phyloP scores from a whole-genome alignment of 2,888 invertebrate genomes.

The Ametastegia equiseti region DNA sequence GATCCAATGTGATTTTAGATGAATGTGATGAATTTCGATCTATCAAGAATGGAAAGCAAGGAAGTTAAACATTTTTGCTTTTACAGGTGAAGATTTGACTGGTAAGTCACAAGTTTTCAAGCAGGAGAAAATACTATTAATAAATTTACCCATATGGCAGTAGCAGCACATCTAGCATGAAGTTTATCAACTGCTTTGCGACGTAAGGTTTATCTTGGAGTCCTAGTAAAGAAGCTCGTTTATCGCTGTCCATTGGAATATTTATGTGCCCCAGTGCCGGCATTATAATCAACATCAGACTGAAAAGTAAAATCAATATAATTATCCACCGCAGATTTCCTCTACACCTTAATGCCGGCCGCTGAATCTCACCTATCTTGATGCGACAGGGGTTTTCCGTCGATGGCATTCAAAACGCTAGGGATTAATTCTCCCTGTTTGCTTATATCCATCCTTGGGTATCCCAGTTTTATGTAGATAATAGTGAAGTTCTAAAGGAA shows the following conservation, averaged over 20 bases:
- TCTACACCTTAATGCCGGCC: not conserved
- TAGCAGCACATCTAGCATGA: slow-evolving; percentile 89
- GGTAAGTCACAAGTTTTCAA: not conserved
- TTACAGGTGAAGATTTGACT: not conserved
- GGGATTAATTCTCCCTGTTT: slow-evolving; percentile 88
- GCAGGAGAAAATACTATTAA: not conserved
- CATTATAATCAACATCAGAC: slow-evolving; percentile 88
- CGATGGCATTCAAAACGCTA: slow-evolving; percentile 85
- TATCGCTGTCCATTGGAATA: slow-evolving; percentile 81
- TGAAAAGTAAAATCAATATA: slow-evolving; percentile 72
- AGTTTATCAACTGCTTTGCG: slow-evolving; percentile 83
- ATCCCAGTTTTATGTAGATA: slow-evolving; percentile 95
- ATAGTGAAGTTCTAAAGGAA: slow-evolving; percentile 92
- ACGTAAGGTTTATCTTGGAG: slow-evolving; percentile 86
- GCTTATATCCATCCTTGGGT: slow-evolving; percentile 86
- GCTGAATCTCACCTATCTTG: slow-evolving; percentile 84
- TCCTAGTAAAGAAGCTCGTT: slow-evolving; percentile 82
- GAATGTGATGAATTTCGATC: not conserved
- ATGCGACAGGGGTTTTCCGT: slow-evolving; percentile 89
- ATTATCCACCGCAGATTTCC: not conserved
- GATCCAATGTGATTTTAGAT: not conserved
- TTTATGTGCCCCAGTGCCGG: slow-evolving; percentile 87
- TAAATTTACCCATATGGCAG: slow-evolving; percentile 88
- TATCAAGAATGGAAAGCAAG: not conserved
- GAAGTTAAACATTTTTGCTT: not conserved